Evolutionary conservation across 1,140 invertebrate species (phyloP).

Genomic region (Hypsibius dujardini): DNA sequence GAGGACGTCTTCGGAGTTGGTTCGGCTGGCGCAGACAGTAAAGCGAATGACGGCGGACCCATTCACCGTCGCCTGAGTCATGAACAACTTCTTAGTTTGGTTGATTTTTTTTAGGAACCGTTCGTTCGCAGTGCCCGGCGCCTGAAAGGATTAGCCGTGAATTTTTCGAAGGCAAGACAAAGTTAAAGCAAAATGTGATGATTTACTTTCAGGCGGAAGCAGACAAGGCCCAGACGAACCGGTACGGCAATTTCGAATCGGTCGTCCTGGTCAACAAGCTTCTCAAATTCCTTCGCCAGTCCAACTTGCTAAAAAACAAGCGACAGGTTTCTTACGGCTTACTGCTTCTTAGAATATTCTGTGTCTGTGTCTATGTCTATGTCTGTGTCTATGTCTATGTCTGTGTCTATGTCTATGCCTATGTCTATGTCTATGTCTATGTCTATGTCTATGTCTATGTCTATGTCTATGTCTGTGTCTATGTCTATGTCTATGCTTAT

Average conservation of each 20-base stretch:
- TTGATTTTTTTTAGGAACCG: constrained; percentile 54
- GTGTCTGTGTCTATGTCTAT: too few species aligned
- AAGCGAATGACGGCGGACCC: constrained; percentile 56
- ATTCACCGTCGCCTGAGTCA: constrained; percentile 53
- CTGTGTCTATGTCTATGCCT: too few species aligned
- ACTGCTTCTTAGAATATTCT: too few species aligned
- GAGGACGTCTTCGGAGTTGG: constrained; percentile 50
- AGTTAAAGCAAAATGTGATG: too few species aligned
- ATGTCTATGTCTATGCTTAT: too few species aligned
- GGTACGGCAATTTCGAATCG: constrained; percentile 58
- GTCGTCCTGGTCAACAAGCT: constrained; percentile 45
- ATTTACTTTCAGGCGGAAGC: constrained; percentile 58
- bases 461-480: too few species aligned
- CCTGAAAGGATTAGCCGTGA: too few species aligned
- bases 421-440: too few species aligned
- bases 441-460: too few species aligned
- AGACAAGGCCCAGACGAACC: constrained; percentile 59
- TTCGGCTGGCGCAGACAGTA: constrained; percentile 54
- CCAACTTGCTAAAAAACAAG: constrained; percentile 40
- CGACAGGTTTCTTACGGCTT: background rate
- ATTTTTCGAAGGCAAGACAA: too few species aligned
- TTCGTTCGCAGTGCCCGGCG: constrained; percentile 40
- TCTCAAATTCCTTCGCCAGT: constrained; percentile 56
- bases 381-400: too few species aligned
- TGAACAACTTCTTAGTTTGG: constrained; percentile 56